These are phyloP conservation scores for Terebella lapidaria DNA, from an alignment of 2,888 invertebrate species.

Conservation along the genomic window DNA sequence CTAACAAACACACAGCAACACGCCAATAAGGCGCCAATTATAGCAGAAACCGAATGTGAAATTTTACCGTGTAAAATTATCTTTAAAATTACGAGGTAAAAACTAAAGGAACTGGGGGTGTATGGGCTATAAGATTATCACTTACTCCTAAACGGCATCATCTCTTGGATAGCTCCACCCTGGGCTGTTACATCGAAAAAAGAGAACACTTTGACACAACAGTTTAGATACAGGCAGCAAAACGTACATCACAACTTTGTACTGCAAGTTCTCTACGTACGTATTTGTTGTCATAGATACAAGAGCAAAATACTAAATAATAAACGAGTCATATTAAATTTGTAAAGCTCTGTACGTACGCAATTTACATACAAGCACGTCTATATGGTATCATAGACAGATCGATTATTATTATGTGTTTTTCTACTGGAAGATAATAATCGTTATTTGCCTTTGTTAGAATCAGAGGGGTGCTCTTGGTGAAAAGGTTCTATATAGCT, in stretches of 20 bases:
- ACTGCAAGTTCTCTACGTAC: background rate
- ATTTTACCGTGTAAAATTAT: no score
- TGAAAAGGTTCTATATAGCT: no score
- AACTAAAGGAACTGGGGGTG: no score
- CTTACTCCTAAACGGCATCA: constrained; percentile 53
- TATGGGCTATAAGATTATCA: constrained; percentile 16
- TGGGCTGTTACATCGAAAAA: constrained; percentile 30
- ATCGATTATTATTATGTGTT: no score
- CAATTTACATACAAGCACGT: background rate
- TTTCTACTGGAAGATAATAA: no score
- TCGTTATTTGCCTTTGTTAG: no score
- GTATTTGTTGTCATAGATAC: background rate
- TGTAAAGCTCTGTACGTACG: background rate
- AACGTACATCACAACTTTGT: background rate
- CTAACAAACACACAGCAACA: no score
- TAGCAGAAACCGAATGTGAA: no score
- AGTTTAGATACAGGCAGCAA: background rate
- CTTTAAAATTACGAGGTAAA: no score
- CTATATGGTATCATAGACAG: background rate
- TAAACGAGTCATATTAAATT: no score
- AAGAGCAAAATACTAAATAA: background rate
- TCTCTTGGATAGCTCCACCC: constrained; percentile 49
- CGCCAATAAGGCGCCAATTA: no score
- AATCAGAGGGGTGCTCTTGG: no score
- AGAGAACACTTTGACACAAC: background rate